These are phyloP conservation scores for Anastrepha obliqua DNA, from an alignment of 1,140 invertebrate species.

Conservation along the genomic window DNA sequence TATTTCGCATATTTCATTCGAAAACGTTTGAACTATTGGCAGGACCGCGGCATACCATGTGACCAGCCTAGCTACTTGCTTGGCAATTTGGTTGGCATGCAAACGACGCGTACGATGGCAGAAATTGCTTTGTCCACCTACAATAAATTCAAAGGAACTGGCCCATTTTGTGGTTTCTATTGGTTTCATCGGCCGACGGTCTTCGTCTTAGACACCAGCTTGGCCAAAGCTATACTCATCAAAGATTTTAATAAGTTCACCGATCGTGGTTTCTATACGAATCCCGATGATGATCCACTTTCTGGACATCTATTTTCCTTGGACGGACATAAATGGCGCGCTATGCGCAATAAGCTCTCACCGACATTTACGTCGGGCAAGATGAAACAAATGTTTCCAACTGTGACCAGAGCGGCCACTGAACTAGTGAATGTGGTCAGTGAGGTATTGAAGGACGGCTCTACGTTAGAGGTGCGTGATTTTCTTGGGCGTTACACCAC, in stretches of 20 bases:
- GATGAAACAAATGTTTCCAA: conserved; percentile 77
- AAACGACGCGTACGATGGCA: background rate
- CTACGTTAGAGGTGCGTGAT: conserved; percentile 76
- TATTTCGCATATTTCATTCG: conserved; percentile 56
- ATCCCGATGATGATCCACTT: conserved; percentile 76
- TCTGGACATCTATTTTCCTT: conserved; percentile 76
- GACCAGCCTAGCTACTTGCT: conserved; percentile 36
- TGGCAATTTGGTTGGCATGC: conserved; percentile 52
- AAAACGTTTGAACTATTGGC: conserved; percentile 55
- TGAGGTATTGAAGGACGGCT: conserved; percentile 44
- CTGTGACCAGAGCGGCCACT: conserved; percentile 68
- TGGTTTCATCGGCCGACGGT: conserved; percentile 61
- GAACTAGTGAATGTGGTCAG: conserved; percentile 65
- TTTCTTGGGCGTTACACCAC: conserved; percentile 78
- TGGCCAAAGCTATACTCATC: conserved; percentile 67
- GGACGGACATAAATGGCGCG: conserved; percentile 76
- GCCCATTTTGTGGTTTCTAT: conserved; percentile 64
- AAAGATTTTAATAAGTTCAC: conserved; percentile 70
- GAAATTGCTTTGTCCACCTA: conserved; percentile 60
- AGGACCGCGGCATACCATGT: conserved; percentile 36
- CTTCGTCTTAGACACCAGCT: conserved; percentile 63
- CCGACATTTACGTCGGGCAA: conserved; percentile 79
- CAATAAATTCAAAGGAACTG: conserved; percentile 66
- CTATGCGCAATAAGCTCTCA: conserved; percentile 76
- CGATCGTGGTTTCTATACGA: conserved; percentile 75